Evolutionary conservation across 2,797 vertebrate species (phyloP).

Genomic region (Catharus ustulatus): DNA sequence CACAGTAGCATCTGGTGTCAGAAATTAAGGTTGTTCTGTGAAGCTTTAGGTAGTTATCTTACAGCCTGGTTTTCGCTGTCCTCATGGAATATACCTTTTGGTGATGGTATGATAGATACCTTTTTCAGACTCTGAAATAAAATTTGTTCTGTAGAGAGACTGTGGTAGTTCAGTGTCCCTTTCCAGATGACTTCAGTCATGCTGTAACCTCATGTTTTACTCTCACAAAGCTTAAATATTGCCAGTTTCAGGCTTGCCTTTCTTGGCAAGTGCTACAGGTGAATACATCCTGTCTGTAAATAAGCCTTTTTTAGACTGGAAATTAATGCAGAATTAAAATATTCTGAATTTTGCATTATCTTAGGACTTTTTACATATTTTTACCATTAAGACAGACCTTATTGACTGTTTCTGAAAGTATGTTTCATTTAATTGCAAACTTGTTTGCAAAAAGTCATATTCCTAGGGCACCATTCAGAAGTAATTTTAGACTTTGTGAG

Average conservation of each 20-base stretch:
- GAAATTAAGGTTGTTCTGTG: neutral
- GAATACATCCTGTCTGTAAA: neutral
- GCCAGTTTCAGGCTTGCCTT: neutral
- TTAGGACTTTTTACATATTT: neutral
- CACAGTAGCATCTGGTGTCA: neutral
- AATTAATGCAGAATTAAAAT: neutral
- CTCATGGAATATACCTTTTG: neutral
- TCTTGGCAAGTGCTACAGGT: neutral
- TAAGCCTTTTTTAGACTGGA: neutral
- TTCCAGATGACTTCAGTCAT: neutral
- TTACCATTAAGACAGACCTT: neutral
- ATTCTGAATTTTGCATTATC: neutral
- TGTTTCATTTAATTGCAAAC: neutral
- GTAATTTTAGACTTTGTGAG: neutral
- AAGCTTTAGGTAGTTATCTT: neutral
- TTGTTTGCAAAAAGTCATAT: neutral
- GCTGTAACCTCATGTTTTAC: neutral
- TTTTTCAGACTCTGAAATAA: neutral
- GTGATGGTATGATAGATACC: neutral
- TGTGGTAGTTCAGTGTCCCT: neutral
- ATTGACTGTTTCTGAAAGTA: neutral
- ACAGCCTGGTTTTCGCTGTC: neutral
- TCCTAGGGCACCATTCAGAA: neutral
- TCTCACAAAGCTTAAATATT: neutral
- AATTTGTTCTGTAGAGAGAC: neutral